Evolutionary conservation across 2,797 vertebrate genomes (phyloP).

Genomic region (Pachyuromys duprasi): DNA sequence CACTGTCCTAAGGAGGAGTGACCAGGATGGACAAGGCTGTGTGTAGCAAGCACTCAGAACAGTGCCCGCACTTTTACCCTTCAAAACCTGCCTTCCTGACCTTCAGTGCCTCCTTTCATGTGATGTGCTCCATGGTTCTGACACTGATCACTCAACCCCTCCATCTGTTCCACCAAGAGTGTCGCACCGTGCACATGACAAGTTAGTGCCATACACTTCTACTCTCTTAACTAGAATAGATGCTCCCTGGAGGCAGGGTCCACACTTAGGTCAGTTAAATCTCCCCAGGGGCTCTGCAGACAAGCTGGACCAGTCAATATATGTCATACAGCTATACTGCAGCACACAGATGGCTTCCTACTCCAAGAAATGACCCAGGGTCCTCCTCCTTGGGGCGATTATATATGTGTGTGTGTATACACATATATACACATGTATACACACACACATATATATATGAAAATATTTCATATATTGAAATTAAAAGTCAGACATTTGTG

Average conservation of each 20-base stretch:
- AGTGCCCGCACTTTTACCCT: fast-evolving
- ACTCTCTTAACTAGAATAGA: neutral
- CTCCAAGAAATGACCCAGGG: neutral
- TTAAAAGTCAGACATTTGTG: neutral
- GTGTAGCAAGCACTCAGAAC: neutral
- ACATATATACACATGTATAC: too few species aligned
- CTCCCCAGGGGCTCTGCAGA: too few species aligned
- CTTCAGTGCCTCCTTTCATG: fast-evolving
- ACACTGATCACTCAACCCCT: neutral
- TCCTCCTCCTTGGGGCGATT: neutral
- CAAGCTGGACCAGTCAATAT: neutral
- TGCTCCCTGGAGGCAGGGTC: neutral
- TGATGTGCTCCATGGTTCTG: neutral
- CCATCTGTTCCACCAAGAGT: too few species aligned
- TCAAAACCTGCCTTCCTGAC: neutral
- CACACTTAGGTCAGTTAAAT: neutral
- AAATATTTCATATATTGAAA: too few species aligned
- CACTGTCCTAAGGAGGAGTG: too few species aligned
- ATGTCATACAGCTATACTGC: neutral
- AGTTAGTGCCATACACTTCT: neutral
- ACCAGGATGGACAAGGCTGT: neutral
- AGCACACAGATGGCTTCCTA: neutral
- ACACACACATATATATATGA: too few species aligned
- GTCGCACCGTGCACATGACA: fast-evolving
- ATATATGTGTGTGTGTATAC: fast-evolving